These are phyloP conservation scores for Drosophila barbarae DNA, from an alignment of 2,888 invertebrate species.

Conservation along the genomic window DNA sequence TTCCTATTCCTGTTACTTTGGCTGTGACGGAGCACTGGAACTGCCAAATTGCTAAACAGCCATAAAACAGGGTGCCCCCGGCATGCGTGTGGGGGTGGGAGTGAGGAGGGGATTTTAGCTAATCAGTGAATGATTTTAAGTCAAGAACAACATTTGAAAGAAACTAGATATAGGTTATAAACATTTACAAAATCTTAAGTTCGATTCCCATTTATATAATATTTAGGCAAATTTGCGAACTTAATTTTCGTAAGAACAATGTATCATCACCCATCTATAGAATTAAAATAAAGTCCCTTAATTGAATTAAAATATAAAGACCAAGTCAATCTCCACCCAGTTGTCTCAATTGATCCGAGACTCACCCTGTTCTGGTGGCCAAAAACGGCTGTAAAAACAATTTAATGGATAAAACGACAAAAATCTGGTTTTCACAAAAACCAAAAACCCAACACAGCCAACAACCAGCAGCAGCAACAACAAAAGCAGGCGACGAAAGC, in stretches of 20 bases:
- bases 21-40: slow-evolving; percentile 29
- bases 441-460: slow-evolving; percentile 58
- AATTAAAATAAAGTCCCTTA: background rate
- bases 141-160: no score
- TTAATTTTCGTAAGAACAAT: background rate
- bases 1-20: slow-evolving; percentile 64
- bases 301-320: background rate
- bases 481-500: slow-evolving; percentile 61
- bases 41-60: slow-evolving; percentile 19
- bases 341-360: background rate
- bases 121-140: no score
- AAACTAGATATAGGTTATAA: no score
- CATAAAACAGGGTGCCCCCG: slow-evolving; percentile 37
- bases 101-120: background rate
- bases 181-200: background rate
- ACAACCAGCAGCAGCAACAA: slow-evolving; percentile 22
- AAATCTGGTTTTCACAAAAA: slow-evolving; percentile 76
- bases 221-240: rapidly evolving
- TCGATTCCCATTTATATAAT: background rate
- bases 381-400: slow-evolving; percentile 75
- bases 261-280: background rate
- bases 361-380: slow-evolving; percentile 59
- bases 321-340: background rate
- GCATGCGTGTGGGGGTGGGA: slow-evolving; percentile 14
- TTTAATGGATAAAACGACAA: slow-evolving; percentile 77